These are phyloP conservation scores for Coleophora flavipennella DNA, from an alignment of 2,888 invertebrate genomes.

Conservation along the genomic window DNA sequence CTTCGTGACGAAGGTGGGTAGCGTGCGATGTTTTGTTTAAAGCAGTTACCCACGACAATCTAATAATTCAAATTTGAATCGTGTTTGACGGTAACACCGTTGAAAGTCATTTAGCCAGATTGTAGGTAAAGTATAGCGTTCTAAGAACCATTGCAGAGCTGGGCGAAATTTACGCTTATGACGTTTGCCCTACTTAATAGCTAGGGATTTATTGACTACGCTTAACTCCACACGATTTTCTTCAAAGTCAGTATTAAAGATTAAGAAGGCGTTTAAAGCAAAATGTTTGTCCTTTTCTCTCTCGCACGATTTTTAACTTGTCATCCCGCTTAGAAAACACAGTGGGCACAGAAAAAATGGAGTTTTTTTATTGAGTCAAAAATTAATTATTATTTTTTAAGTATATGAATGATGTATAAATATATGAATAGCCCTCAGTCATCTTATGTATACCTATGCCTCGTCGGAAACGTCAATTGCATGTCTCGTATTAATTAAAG, in stretches of 20 bases:
- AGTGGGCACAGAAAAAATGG: no score
- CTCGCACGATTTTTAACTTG: no score
- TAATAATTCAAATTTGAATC: conserved; percentile 14
- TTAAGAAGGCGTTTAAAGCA: background rate
- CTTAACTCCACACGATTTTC: background rate
- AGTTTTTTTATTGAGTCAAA: no score
- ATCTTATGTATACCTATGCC: no score
- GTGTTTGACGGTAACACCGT: conserved; percentile 22
- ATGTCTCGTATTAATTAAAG: no score
- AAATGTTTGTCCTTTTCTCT: no score
- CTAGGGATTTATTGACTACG: conserved; percentile 19
- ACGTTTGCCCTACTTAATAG: conserved; percentile 32
- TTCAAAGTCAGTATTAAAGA: no score
- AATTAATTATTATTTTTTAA: no score
- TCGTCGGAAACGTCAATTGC: no score
- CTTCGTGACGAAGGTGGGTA: conserved; percentile 49
- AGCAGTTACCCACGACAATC: conserved; percentile 9
- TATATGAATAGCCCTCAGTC: no score
- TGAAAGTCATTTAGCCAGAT: conserved; percentile 16
- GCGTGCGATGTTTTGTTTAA: conserved; percentile 25
- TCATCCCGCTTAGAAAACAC: no score
- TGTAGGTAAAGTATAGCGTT: conserved; percentile 24
- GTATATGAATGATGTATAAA: no score
- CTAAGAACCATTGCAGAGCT: conserved; percentile 19
- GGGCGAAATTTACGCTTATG: conserved; percentile 40